Conservation (phyloP, 1,140 invertebrate species). For the Myzus persicae region DNA sequence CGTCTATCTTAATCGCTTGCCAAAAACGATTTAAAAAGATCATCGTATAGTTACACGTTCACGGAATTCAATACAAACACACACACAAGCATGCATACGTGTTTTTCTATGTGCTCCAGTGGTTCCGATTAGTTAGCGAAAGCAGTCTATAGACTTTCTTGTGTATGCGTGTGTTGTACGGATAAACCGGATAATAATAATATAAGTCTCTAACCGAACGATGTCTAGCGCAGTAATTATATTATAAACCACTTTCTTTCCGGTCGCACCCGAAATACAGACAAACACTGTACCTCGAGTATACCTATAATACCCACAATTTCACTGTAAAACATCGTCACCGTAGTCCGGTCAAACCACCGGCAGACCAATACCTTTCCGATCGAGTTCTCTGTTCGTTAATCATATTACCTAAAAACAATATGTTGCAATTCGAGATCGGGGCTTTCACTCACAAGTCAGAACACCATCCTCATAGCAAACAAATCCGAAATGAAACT, state of each 20-base stretch:
- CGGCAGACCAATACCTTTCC: background rate
- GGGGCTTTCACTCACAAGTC: background rate
- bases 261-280: conserved; percentile 49
- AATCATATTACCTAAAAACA: background rate
- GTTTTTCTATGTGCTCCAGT: background rate
- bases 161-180: background rate
- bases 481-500: background rate
- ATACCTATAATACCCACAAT: conserved; percentile 28
- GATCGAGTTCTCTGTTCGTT: conserved; percentile 40
- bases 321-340: conserved; percentile 48
- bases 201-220: conserved; percentile 10
- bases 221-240: conserved; percentile 46
- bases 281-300: background rate
- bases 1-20: background rate
- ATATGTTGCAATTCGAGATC: background rate
- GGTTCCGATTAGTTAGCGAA: conserved; percentile 55
- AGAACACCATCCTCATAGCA: background rate
- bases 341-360: background rate
- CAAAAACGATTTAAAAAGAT: background rate
- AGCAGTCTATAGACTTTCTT: conserved; percentile 52
- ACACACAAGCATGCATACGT: background rate
- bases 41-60: background rate
- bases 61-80: background rate
- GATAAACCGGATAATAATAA: conserved; percentile 55
- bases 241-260: conserved; percentile 58